Evolutionary conservation across 2,797 vertebrate genomes (phyloP), one percentile per base, ranked within the genome.

Genomic region (Coilia nasus): DNA sequence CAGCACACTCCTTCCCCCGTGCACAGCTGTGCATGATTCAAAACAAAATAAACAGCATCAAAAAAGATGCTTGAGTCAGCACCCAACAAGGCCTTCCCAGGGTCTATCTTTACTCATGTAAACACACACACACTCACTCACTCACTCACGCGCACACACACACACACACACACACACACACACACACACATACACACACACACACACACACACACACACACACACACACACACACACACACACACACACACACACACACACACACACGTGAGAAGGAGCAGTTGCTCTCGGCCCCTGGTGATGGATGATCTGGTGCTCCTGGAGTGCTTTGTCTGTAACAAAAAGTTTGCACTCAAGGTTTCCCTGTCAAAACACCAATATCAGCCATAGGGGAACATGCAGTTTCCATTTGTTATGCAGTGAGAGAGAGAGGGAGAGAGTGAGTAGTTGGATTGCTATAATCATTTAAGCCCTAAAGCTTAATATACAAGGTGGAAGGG

Each of bases 31-130:
- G 71, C 71, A 44, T 78, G 71, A 78, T 56, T 82, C 81, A 50
- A 50, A 50, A 82, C 46, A 82, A 82, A 54, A 82, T 82, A 82
- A 82, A 82, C 25, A 82, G n/a, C 46, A 82, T 50, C 11, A 31
- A 82, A 41, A 56, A 82, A 50, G 23, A 54, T 50, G 25, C 54
- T 50, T 82, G 57, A 60, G 50, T 41, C 81, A 82, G 57, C 35
- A 82, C 25, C 50, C 31, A 9, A 54, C 46, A 83, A 67, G 44
- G 83, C 47, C 60, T 83, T 64, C 6, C 25, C 44, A 21, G 28
- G 21, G 14, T 31, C 71, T 78, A 50, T 57, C 31, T 44, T 78
- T 50, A 28, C 23, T 50, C 44, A 71, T 23, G 14, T 7, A 54
- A 9, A 54, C 50, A 54, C 50, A 54, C 50, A 54, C 50, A 3